Evolutionary conservation across 2,888 invertebrate genomes (phyloP), one percentile per base, ranked within the genome.

Genomic region (Leuctra nigra): DNA sequence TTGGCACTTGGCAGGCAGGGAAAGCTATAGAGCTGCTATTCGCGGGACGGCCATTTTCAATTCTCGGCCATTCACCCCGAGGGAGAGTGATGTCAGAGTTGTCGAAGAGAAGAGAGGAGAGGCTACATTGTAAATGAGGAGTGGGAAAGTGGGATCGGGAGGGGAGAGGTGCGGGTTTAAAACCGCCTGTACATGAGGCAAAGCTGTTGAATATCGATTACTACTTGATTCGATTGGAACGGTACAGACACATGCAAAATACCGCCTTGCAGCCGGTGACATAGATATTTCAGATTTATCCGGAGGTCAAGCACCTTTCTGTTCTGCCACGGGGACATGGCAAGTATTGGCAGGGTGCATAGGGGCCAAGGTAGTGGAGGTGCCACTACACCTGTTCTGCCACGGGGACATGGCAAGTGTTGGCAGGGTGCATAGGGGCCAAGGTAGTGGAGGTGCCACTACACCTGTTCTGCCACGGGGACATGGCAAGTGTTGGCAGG

Each of bases 1-100:
- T 50, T 54, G 58, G 58, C 58, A 48, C 46, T 29, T 39, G 54
- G 48, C 39, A 33, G 39, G 47, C 47, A 39, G 55, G 55, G 54
- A 57, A 57, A 57, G 53, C 57, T 53, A 56, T n/a, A n/a, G n/a
- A n/a, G n/a, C n/a, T n/a, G 18, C 46, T 48, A 57, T 48, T 57
- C 54, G 57, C 46, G 47, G 14, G 16, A 23, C 46, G 47, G 57
- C 57, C 57, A 57, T 57, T 54, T 57, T 57, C 23, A 44, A 22
- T 57, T 48, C 53, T 46, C 24, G 57, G 57, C 38, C 57, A 36
- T 57, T 57, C 53, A 57, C 44, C 57, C 47, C 57, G 47, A 47
- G 38, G 57, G 57, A 18, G 29, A 20, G 50, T 7, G 29, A 22
- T 23, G 46, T 6, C 46, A 22, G 48, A n/a, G 29, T 11, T 29